Base-by-base conservation (phyloP, 1,140 invertebrate genomes). In the Dysdera silvatica region DNA sequence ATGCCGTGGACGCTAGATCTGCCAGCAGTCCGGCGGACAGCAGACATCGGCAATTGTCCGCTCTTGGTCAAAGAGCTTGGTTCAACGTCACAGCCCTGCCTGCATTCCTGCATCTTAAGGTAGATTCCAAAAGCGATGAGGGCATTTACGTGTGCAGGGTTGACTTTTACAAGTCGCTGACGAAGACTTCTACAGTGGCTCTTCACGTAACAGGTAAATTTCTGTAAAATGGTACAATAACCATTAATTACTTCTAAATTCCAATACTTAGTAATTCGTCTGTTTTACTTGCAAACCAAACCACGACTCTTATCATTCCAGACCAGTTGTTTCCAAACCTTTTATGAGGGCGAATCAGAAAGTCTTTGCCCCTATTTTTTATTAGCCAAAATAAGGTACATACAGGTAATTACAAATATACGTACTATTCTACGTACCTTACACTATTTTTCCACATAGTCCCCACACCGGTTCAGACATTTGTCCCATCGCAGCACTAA, bases 101-200 rank as follows among this genome's bases (percentile, higher is more conserved):
- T 3, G 87, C 88, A 0, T 81, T 84, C 6, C 79, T 93, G 16
- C 84, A 84, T 31, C 79, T 93, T 37, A 84, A 87, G 68, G 84
- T 85, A 29, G 87, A 91, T 16, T 84, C 86, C 67, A 77, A 79
- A 64, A 83, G 85, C 66, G 90, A 92, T 74, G 87, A 89, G 72
- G 89, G 89, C 12, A 81, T 88, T 60, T 92, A 91, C 72, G 80
- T 88, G 57, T 92, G 89, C 75, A 80, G 90, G 60, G 90, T 92
- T 4, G 90, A 93, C 74, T 94, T 91, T 75, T 85, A 84, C 71
- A 89, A 89, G 71, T 90, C 89, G 12, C 88, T 88, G 0, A 92
- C 90, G 1, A 55, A 41, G 23, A 53, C 61, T 10, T 62, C 61
- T 26, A 53, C 40, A 2, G 61, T 82, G 87, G 69, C 92, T 91